Evolutionary conservation across 1,140 invertebrate species (phyloP).

Genomic region (Notospermus geniculatus): DNA sequence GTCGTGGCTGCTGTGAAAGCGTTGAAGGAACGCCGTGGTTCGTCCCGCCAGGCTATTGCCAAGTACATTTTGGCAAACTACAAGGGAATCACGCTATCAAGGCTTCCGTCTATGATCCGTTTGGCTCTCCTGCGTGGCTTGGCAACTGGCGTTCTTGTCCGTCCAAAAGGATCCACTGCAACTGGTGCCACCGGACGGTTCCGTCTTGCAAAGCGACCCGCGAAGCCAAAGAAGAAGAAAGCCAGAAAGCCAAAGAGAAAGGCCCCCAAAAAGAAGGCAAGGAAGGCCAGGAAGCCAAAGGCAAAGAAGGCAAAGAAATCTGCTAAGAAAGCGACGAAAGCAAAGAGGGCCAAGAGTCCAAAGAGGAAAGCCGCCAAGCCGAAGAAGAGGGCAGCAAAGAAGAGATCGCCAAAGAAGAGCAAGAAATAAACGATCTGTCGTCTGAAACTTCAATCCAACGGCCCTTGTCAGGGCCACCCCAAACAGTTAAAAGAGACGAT

Average conservation of each 20-base stretch:
- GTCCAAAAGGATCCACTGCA: conserved; percentile 31
- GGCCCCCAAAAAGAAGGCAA: conserved; percentile 13
- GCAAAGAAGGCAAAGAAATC: conserved; percentile 12
- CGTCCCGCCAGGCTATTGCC: conserved; percentile 50
- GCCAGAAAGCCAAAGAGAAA: conserved; percentile 14
- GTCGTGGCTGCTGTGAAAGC: conserved; percentile 26
- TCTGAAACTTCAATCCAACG: too few species aligned
- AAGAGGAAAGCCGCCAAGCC: conserved; percentile 1
- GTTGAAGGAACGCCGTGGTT: conserved; percentile 39
- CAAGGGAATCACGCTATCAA: conserved; percentile 34
- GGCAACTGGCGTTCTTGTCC: conserved; percentile 23
- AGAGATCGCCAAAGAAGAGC: not conserved
- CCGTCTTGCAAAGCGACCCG: conserved; percentile 30
- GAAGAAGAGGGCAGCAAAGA: conserved; percentile 4
- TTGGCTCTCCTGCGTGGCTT: conserved; percentile 28
- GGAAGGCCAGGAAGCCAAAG: conserved; percentile 24
- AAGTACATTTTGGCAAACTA: conserved; percentile 52
- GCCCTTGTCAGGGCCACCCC: too few species aligned
- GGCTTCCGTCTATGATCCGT: conserved; percentile 32
- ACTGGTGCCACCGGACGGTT: conserved; percentile 36
- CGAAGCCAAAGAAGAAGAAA: conserved; percentile 18
- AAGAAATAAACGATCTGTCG: too few species aligned
- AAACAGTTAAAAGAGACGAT: too few species aligned
- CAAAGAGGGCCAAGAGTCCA: not conserved
- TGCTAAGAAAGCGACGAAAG: conserved; percentile 17